Base-by-base conservation (phyloP, 1,140 invertebrate species). In the Drosophila willistoni region DNA sequence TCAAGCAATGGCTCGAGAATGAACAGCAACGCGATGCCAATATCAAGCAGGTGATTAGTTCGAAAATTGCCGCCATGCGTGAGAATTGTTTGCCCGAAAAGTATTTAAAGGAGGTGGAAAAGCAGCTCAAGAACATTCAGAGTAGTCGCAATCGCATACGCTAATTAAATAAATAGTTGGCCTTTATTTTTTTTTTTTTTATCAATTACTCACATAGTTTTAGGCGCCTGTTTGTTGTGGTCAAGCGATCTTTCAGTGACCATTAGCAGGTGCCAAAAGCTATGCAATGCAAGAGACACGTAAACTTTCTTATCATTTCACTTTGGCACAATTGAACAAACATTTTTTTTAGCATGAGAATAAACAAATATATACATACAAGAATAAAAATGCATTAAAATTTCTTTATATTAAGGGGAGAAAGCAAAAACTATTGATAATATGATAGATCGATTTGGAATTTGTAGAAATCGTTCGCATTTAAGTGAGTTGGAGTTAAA, bases 21-120 rank as follows among this genome's bases (percentile, higher is more conserved):
- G 91, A 92, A 56, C 93, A 93, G n/a, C 85, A 93, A 66, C 92
- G 94, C 2, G 93, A 94, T 55, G 92, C 93, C 42, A 93, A 93
- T 74, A 91, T 95, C 29, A 91, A 92, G 7, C 93, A 94, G 19
- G 94, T 94, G 9, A 94, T 95, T 65, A 92, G 94, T 59, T 92
- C 93, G 19, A 95, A 95, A 83, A 93, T 94, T 39, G 71, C 93
- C 0, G 93, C 94, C 70, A 93, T 95, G 92, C 93, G 90, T 5
- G 86, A 91, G 5, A 91, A 91, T 22, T 92, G 91, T 22, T 61
- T 93, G 47, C 92, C 93, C 5, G 92, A 93, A 22, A 87, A 89
- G 61, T 92, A 92, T 55, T 71, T 93, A 4, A 87, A 85, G 34
- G 92, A 93, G 72, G 91, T 93, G 55, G 90, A 93, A 68, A 90